phyloP scores from a whole-genome alignment of 92 coral and sea anemone species.

The Parazoanthus swiftii region DNA sequence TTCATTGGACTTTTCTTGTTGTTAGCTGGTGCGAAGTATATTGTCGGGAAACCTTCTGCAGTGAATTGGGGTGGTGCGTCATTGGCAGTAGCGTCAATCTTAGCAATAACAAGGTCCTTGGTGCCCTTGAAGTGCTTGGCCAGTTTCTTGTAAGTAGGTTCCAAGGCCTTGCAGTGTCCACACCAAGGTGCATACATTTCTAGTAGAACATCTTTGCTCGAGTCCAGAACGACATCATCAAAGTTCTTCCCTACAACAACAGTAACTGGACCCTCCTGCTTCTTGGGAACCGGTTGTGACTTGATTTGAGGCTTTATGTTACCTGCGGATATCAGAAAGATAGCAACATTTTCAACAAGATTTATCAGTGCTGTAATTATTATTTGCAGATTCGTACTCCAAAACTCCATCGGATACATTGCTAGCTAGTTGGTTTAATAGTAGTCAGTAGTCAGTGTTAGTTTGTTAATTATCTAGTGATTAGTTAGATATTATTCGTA shows the following conservation, averaged over 20 bases:
- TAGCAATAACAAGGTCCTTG: slow-evolving; percentile 86
- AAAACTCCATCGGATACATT: too few species aligned
- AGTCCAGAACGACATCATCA: slow-evolving; percentile 84
- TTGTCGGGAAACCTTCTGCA: slow-evolving; percentile 90
- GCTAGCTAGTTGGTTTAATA: too few species aligned
- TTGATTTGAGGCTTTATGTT: slow-evolving; percentile 84
- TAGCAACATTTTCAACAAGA: neutral
- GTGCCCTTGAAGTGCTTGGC: slow-evolving; percentile 86
- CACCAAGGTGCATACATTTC: slow-evolving; percentile 99
- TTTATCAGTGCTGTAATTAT: too few species aligned
- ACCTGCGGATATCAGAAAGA: slow-evolving; percentile 43
- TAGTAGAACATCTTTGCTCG: slow-evolving; percentile 84
- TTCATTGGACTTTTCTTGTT: slow-evolving; percentile 82
- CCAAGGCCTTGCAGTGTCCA: slow-evolving; percentile 89
- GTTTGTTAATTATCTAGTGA: neutral
- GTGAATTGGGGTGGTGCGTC: slow-evolving; percentile 71
- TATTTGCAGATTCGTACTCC: too few species aligned
- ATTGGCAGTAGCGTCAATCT: slow-evolving; percentile 95
- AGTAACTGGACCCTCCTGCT: slow-evolving; percentile 85
- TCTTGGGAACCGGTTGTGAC: slow-evolving; percentile 95
- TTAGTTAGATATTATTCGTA: neutral
- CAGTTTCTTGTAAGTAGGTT: slow-evolving; percentile 88
- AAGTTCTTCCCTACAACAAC: slow-evolving; percentile 92
- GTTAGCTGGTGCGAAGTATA: slow-evolving; percentile 86
- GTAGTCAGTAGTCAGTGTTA: too few species aligned